A percentile compares a stretch with the other conserved stretches of the same genome.
These are phyloP conservation scores for Pentamera pediparva DNA, from an alignment of 53 echinoderm and acorn worm genomes.

Conservation along the genomic window DNA sequence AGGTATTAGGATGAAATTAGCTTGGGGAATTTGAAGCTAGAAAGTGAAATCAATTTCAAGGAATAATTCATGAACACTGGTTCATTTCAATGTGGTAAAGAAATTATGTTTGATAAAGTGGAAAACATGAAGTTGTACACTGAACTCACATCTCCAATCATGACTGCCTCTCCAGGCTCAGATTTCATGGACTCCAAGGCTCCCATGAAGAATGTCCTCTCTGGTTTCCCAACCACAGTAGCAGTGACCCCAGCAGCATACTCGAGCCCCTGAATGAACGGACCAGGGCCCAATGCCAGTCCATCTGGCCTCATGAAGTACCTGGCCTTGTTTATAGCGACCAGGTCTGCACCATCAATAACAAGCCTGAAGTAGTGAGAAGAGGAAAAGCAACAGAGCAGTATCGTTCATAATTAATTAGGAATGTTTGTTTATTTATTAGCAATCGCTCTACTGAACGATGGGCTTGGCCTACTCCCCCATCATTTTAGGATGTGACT, in stretches of 20 bases:
- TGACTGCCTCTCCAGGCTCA: slow-evolving; percentile 73
- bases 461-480: too few species aligned
- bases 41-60: too few species aligned
- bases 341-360: slow-evolving; percentile 67
- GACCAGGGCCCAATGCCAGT: slow-evolving; percentile 83
- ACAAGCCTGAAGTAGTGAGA: slow-evolving; percentile 45
- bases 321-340: slow-evolving; percentile 85
- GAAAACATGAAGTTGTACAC: too few species aligned
- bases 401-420: background rate
- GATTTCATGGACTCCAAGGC: slow-evolving; percentile 68
- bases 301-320: slow-evolving; percentile 88
- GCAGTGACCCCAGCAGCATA: slow-evolving; percentile 74
- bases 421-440: background rate
- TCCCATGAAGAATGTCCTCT: slow-evolving; percentile 64
- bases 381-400: background rate
- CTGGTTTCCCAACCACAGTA: slow-evolving; percentile 84
- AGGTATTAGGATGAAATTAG: too few species aligned
- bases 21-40: too few species aligned
- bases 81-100: too few species aligned
- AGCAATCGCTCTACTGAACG: too few species aligned
- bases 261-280: slow-evolving; percentile 81
- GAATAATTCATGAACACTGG: too few species aligned
- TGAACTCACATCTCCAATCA: slow-evolving; percentile 95
- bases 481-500: too few species aligned
- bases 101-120: too few species aligned